Evolutionary conservation across 2,888 invertebrate genomes (phyloP), one percentile per base, ranked within the genome.

Genomic region (Psylliodes chrysocephalus): DNA sequence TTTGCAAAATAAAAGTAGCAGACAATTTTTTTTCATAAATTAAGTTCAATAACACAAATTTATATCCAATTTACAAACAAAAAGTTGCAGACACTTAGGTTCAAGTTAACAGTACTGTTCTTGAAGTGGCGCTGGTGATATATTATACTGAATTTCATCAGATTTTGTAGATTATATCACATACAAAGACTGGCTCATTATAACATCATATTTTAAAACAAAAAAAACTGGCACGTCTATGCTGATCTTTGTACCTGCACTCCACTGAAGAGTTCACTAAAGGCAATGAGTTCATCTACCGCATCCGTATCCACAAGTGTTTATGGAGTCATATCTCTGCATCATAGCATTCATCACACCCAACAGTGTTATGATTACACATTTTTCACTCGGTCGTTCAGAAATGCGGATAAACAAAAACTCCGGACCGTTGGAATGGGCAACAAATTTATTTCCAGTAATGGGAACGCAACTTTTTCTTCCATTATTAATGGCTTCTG

Each of bases 341-440:
- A 71, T 71, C 70, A 66, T 68, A 66, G 65, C 65, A 71, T 73
- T 73, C 73, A 71, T 60, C 59, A 49, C 56, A 49, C 63, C 59
- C 61, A 69, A 66, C 69, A 70, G 68, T 67, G 73, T 67, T 64
- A 68, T 71, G 73, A 73, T 73, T 71, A 71, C 70, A 66, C 68
- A 71, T 70, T 73, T 71, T 63, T 64, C 69, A 66, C 68, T 33
- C 17, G 47, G 19, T 33, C 22, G 42, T 14, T 46, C 12, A 46
- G 8, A 46, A 46, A n/a, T 46, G n/a, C 8, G 12, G 6, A 22
- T 7, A 46, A 19, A 46, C 46, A 17, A 14, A 46, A 44, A 46
- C 8, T 7, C 8, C 14, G 46, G 44, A 46, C 19, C 22, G 46
- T 2, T 46, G 38, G 30, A 57, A 42, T 42, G 28, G 15, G 15